Evolutionary conservation across 2,797 vertebrate species (phyloP).

Genomic region (Luscinia luscinia): DNA sequence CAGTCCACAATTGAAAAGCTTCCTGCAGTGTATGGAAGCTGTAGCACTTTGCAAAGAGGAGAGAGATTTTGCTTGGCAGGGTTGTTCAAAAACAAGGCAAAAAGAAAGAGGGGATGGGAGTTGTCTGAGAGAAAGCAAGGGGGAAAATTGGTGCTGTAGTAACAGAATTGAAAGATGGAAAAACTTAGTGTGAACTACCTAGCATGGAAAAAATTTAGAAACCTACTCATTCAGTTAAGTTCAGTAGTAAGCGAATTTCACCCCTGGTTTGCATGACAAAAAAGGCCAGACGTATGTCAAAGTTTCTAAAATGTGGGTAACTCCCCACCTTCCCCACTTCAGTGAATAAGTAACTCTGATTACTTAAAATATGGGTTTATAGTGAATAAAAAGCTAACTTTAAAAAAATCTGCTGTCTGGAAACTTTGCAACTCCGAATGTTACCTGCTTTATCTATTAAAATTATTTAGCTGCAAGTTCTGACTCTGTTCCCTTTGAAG

Average conservation of each 20-base stretch:
- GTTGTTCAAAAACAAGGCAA: background rate
- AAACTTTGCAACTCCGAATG: background rate
- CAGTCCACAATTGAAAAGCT: background rate
- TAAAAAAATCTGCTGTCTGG: background rate
- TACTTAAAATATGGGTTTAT: background rate
- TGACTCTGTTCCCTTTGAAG: constrained; percentile 41
- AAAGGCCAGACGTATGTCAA: rapidly evolving
- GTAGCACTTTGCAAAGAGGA: background rate
- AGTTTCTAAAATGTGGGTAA: background rate
- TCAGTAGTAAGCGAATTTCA: background rate
- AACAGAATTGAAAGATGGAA: background rate
- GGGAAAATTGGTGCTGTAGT: background rate
- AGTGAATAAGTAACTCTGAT: background rate
- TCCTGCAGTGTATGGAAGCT: background rate
- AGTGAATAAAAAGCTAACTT: background rate
- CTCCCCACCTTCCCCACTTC: background rate
- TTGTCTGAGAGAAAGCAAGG: background rate
- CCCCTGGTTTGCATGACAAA: background rate
- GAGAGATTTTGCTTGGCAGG: background rate
- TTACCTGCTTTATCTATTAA: constrained; percentile 11
- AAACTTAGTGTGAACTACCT: background rate
- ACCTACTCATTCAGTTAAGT: background rate
- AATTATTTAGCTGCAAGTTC: constrained; percentile 9
- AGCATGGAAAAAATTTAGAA: background rate
- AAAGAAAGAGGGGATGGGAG: background rate